Evolutionary conservation across 2,113 vertebrate species (phyloP), one percentile per base, ranked within the genome.

Genomic region (Anarrhichthys ocellatus): DNA sequence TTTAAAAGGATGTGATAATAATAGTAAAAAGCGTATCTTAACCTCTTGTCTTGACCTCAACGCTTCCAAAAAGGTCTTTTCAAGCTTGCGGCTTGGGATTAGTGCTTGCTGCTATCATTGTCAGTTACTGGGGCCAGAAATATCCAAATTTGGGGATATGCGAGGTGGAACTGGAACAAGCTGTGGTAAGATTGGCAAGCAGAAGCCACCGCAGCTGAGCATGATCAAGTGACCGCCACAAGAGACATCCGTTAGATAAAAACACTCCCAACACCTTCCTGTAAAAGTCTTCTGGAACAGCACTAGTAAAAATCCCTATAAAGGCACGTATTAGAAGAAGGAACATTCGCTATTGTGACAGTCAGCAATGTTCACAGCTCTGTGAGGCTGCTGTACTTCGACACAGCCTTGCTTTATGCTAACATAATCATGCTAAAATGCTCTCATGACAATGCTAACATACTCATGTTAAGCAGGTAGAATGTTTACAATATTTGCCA

Each of bases 101-200:
- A 6, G 11, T 27, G 36, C 34, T 50, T 29, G 17, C 20, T 48
- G 27, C 71, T 54, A 58, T 59, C 32, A 46, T 34, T 65, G 32
- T 82, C 36, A 36, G 27, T 64, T n/a, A 48, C 46, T 48, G 52
- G 5, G 27, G 62, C 27, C 68, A 48, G 27, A 50, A 36, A 67
- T 42, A 67, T 38, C 50, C 63, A 67, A 62, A 84, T 84, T 38
- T 81, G 67, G 73, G 18, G 34, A 80, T 36, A 44, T 84, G 34
- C 24, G 40, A 56, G 20, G 18, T 50, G 22, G 63, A 78, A 62
- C 40, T 50, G 22, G 63, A 78, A 62, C 32, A 56, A 48, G 32
- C 54, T 44, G 63, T 29, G 18, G 34, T 22, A 17, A 44, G 62
- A 78, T 83, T 73, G 66, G 24, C 40, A 66, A 66, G 42, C 50